These are phyloP conservation scores for Spondyliosoma cantharus DNA, from an alignment of 2,797 vertebrate species.

Conservation along the genomic window DNA sequence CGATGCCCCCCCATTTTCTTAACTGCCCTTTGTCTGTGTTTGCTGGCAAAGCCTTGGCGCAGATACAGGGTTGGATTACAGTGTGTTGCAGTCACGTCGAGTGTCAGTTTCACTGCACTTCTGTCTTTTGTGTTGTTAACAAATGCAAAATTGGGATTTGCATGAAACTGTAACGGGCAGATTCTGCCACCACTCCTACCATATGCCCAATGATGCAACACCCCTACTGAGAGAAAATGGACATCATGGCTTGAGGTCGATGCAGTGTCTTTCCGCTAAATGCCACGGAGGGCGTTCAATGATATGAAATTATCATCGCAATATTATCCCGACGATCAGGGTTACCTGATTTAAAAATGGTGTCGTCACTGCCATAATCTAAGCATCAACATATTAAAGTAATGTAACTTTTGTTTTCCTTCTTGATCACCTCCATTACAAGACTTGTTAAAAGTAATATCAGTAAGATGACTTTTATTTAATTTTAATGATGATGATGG, in stretches of 20 bases:
- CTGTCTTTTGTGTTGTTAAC: neutral
- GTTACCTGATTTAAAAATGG: too few relatives aligned
- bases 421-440: too few relatives aligned
- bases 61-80: neutral
- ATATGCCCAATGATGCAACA: neutral
- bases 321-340: too few relatives aligned
- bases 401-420: too few relatives aligned
- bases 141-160: constrained; percentile 8
- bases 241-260: neutral
- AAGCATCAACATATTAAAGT: too few relatives aligned
- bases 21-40: constrained; percentile 49
- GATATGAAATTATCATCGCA: too few relatives aligned
- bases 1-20: constrained; percentile 21
- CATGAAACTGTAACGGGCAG: neutral
- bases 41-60: constrained; percentile 15
- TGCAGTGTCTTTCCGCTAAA: neutral
- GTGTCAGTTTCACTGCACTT: neutral
- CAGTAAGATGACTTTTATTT: too few relatives aligned
- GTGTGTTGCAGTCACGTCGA: neutral
- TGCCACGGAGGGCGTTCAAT: neutral
- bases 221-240: neutral
- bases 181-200: constrained; percentile 13
- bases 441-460: too few relatives aligned
- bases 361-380: too few relatives aligned
- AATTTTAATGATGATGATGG: too few relatives aligned